phyloP scores from a whole-genome alignment of 2,113 vertebrate genomes.

The Corythoichthys haematopterus region DNA sequence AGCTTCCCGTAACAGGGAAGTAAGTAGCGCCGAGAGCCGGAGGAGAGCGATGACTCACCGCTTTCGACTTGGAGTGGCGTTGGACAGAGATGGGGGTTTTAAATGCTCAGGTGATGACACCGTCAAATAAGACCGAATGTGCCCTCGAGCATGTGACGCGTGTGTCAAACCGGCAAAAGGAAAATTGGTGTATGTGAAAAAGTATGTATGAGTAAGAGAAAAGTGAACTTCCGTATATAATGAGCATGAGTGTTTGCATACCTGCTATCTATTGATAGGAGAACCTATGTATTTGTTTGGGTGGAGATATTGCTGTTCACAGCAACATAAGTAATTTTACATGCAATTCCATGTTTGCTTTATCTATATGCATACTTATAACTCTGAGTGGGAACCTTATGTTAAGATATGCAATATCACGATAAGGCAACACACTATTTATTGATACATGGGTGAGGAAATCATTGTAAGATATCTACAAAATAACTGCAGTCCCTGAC shows the following conservation, averaged over 20 bases:
- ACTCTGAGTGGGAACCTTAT: too few relatives aligned
- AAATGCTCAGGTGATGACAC: slow-evolving; percentile 51
- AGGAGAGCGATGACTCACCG: slow-evolving; percentile 58
- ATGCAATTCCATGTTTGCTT: too few relatives aligned
- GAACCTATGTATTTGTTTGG: too few relatives aligned
- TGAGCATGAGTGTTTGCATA: background rate
- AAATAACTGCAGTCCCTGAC: too few relatives aligned
- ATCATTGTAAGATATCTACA: too few relatives aligned
- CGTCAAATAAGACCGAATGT: slow-evolving; percentile 17
- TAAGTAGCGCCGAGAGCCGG: slow-evolving; percentile 32
- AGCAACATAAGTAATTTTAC: too few relatives aligned
- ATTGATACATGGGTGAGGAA: too few relatives aligned
- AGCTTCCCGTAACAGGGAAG: slow-evolving; percentile 60
- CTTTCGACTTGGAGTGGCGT: slow-evolving; percentile 48
- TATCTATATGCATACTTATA: too few relatives aligned
- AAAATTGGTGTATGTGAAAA: background rate
- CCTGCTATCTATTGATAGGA: background rate
- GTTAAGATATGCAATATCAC: too few relatives aligned
- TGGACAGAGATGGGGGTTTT: slow-evolving; percentile 25
- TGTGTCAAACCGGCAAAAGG: background rate
- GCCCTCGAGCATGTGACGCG: slow-evolving; percentile 9
- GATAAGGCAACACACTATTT: too few relatives aligned
- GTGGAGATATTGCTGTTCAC: too few relatives aligned
- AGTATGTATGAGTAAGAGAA: background rate
- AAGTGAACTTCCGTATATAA: background rate